Conservation (phyloP, 2,888 invertebrate species). For the Orgyia antiqua region DNA sequence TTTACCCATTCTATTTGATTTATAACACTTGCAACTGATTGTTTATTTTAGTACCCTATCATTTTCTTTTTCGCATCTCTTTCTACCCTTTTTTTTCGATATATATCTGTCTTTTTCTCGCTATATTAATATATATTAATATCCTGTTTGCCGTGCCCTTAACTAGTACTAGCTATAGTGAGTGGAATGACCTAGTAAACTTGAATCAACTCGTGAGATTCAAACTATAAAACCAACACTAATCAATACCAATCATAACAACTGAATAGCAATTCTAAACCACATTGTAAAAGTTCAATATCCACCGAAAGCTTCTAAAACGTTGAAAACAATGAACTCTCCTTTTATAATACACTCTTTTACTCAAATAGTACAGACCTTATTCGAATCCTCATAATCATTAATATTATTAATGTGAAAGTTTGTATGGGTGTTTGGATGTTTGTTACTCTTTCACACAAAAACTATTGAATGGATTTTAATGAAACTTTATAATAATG, state of each 20-base stretch:
- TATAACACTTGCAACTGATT: too few species aligned
- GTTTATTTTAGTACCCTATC: too few species aligned
- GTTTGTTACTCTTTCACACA: too few species aligned
- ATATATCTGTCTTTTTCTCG: too few species aligned
- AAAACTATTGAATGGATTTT: too few species aligned
- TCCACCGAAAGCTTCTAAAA: neutral
- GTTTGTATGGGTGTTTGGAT: too few species aligned
- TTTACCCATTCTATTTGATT: too few species aligned
- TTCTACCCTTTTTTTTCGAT: too few species aligned
- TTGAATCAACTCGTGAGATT: constrained; percentile 27
- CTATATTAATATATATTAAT: too few species aligned
- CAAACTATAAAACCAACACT: constrained; percentile 17
- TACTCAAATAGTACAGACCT: constrained; percentile 16
- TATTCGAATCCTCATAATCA: constrained; percentile 23
- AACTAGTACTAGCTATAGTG: constrained; percentile 13
- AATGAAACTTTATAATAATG: too few species aligned
- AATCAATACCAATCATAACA: constrained; percentile 22
- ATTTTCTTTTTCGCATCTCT: too few species aligned
- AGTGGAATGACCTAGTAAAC: constrained; percentile 37
- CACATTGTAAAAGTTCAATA: rapidly evolving
- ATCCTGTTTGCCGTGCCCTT: neutral
- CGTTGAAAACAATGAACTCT: constrained; percentile 20
- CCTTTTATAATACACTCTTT: constrained; percentile 17
- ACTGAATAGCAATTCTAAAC: constrained; percentile 3
- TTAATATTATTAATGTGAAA: too few species aligned